Evolutionary conservation across 2,797 vertebrate species (phyloP).

Genomic region (Acropternis orthonyx): DNA sequence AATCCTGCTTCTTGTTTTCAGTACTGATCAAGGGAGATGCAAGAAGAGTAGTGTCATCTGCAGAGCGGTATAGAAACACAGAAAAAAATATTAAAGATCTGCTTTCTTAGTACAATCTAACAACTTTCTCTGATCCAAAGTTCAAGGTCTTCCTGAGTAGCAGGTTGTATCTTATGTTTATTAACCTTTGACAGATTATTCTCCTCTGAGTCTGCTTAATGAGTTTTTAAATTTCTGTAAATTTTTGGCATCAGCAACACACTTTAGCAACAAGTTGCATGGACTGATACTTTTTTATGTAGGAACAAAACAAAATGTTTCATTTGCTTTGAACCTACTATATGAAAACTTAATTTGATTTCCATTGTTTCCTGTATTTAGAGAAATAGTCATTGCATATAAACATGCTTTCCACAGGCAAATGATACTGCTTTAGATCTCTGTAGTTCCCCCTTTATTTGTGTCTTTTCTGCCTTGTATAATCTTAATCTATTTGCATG

Average conservation of each 20-base stretch:
- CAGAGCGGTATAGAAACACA: not conserved
- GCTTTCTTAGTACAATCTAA: not conserved
- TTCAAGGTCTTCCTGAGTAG: not conserved
- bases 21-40: not conserved
- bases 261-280: not conserved
- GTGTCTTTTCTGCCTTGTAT: not conserved
- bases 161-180: not conserved
- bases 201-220: not conserved
- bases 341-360: not conserved
- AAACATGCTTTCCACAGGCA: not conserved
- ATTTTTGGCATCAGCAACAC: not conserved
- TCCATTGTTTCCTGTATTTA: not conserved
- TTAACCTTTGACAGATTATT: not conserved
- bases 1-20: not conserved
- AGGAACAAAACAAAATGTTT: not conserved
- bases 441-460: not conserved
- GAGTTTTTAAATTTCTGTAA: not conserved
- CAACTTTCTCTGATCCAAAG: not conserved
- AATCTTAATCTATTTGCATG: not conserved
- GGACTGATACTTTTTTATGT: not conserved
- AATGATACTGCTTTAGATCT: not conserved
- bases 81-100: not conserved
- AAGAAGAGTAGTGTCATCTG: not conserved
- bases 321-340: not conserved
- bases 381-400: not conserved